A percentile compares a stretch with the other conserved stretches of the same genome.
These are phyloP conservation scores for Allobates femoralis DNA, from an alignment of 2,797 vertebrate species.

Conservation along the genomic window DNA sequence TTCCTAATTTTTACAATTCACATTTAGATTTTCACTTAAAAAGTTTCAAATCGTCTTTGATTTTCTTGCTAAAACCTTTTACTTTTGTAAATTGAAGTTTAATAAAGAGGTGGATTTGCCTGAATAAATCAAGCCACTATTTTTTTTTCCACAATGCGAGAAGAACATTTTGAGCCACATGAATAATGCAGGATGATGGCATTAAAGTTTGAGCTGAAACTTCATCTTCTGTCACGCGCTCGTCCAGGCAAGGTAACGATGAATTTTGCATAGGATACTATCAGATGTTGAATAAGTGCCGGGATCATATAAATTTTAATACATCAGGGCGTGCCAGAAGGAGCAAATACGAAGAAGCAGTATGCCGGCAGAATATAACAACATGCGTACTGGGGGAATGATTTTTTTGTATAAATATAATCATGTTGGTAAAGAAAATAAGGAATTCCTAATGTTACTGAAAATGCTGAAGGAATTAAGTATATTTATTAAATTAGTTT, in stretches of 20 bases:
- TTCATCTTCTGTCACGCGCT: conserved; percentile 42
- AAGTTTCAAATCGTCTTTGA: not conserved
- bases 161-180: conserved; percentile 47
- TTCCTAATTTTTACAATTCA: not conserved
- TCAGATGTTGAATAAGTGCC: conserved; percentile 23
- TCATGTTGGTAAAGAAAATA: not conserved
- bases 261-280: conserved; percentile 37
- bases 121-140: conserved; percentile 37
- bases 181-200: conserved; percentile 47
- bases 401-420: not conserved
- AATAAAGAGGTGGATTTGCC: not conserved
- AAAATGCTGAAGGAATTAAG: not conserved
- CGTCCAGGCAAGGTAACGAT: conserved; percentile 38
- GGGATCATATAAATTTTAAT: conserved; percentile 46
- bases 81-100: conserved; percentile 16
- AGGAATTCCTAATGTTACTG: too few species aligned
- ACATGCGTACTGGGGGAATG: not conserved
- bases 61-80: not conserved
- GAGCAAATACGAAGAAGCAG: conserved; percentile 19
- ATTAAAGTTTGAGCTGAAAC: conserved; percentile 42
- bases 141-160: conserved; percentile 1
- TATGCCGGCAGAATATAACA: conserved; percentile 10
- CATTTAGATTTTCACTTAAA: not conserved
- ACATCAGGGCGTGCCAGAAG: not conserved
- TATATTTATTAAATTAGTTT: too few species aligned